Conservation (phyloP, 2,113 vertebrate species). For the Apistogramma diplotaenia region DNA sequence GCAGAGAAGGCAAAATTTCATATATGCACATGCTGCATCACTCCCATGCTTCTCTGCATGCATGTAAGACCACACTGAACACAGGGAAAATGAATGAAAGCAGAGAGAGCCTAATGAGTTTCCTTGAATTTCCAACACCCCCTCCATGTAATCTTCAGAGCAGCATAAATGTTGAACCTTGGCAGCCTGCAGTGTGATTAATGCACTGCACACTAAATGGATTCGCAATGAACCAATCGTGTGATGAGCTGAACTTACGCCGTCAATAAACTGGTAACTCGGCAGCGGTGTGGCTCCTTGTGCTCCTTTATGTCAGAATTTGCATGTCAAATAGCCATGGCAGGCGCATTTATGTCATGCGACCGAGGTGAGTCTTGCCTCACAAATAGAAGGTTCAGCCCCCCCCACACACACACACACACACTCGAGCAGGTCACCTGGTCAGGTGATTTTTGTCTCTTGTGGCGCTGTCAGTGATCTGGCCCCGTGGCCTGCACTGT, state of each 20-base stretch:
- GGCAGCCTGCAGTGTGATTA: constrained; percentile 69
- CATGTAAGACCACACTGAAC: constrained; percentile 2
- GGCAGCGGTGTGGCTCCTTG: constrained; percentile 22
- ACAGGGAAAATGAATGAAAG: constrained; percentile 26
- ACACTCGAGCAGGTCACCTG: constrained; percentile 2
- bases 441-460: constrained; percentile 40
- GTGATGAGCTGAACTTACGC: constrained; percentile 70
- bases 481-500: constrained; percentile 29
- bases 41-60: neutral
- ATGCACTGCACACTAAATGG: constrained; percentile 72
- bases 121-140: constrained; percentile 46
- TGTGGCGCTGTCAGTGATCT: constrained; percentile 34
- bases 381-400: neutral
- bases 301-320: constrained; percentile 46
- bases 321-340: constrained; percentile 42
- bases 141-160: constrained; percentile 50
- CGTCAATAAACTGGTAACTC: constrained; percentile 57
- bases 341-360: constrained; percentile 6
- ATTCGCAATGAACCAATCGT: constrained; percentile 73
- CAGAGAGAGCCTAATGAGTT: constrained; percentile 29
- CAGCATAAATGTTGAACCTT: constrained; percentile 53
- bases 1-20: neutral
- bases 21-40: neutral
- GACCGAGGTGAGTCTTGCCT: constrained; percentile 27
- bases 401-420: neutral